A percentile compares a stretch with the other conserved stretches of the same genome.
phyloP scores from a whole-genome alignment of 2,888 invertebrate genomes.

The Tigriopus californicus region DNA sequence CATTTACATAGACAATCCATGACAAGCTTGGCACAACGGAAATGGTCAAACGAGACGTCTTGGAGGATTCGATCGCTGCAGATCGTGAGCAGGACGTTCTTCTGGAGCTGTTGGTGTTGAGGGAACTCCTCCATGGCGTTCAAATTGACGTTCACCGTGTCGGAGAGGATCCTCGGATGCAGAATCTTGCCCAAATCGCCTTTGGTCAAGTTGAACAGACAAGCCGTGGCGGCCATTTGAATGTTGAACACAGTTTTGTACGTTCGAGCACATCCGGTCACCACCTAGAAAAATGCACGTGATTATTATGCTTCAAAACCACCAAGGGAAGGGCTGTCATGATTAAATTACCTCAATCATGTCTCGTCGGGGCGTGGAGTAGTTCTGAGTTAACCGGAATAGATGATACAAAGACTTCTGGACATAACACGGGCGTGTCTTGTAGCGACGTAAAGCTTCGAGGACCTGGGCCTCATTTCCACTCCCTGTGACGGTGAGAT shows the following conservation, averaged over 20 bases:
- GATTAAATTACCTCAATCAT: background rate
- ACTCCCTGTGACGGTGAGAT: conserved; percentile 36
- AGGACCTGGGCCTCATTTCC: conserved; percentile 38
- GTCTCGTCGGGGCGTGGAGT: background rate
- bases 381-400: conserved; percentile 27
- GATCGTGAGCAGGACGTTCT: conserved; percentile 48
- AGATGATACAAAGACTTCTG: conserved; percentile 47
- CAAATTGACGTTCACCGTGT: conserved; percentile 42
- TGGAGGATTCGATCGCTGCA: conserved; percentile 57
- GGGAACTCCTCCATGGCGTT: conserved; percentile 48
- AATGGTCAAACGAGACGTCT: conserved; percentile 44
- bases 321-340: background rate
- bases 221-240: conserved; percentile 54
- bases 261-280: conserved; percentile 27
- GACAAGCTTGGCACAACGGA: conserved; percentile 46
- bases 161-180: conserved; percentile 40
- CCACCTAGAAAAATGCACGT: conserved; percentile 23
- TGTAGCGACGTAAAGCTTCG: conserved; percentile 39
- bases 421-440: conserved; percentile 38
- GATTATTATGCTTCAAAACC: background rate
- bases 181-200: conserved; percentile 42
- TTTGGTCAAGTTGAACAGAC: conserved; percentile 49
- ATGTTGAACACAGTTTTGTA: conserved; percentile 40
- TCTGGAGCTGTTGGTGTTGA: conserved; percentile 43
- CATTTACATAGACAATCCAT: conserved; percentile 48